Evolutionary conservation across 2,113 vertebrate genomes (phyloP).

Genomic region (Eublepharis macularius): DNA sequence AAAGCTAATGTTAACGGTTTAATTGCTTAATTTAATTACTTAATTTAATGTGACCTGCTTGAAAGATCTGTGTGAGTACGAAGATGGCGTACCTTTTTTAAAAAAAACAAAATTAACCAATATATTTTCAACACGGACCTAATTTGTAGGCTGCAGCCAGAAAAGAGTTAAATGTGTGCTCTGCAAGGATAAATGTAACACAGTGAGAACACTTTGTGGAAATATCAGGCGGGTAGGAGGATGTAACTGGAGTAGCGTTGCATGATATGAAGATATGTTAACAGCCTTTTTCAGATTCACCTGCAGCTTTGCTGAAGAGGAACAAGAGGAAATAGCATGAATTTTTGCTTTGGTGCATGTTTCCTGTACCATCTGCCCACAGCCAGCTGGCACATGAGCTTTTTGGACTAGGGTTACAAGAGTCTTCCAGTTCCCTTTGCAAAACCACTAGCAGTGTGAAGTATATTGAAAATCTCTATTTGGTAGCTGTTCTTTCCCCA

Average conservation of each 20-base stretch:
- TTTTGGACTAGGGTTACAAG: background rate
- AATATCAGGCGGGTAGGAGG: background rate
- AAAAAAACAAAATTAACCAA: too few relatives aligned
- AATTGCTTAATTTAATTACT: too few relatives aligned
- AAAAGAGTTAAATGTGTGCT: background rate
- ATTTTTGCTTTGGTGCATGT: background rate
- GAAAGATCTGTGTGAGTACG: too few relatives aligned
- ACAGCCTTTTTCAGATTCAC: background rate
- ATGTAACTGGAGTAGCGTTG: background rate
- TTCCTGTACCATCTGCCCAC: conserved; percentile 28
- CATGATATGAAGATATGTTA: background rate
- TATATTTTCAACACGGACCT: background rate
- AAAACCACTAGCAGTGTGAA: background rate
- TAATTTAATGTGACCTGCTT: too few relatives aligned
- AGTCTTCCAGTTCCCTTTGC: conserved; percentile 10
- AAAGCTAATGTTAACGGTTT: too few relatives aligned
- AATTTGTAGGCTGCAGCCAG: background rate
- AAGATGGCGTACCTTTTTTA: too few relatives aligned
- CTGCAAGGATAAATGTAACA: background rate
- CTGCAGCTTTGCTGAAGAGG: rapidly evolving
- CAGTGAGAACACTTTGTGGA: background rate
- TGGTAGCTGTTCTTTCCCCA: background rate
- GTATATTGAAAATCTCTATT: background rate
- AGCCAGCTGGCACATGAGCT: background rate
- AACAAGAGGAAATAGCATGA: background rate